phyloP scores from a whole-genome alignment of 2,797 vertebrate species.

The Ctenochaetus hawaiiensis region DNA sequence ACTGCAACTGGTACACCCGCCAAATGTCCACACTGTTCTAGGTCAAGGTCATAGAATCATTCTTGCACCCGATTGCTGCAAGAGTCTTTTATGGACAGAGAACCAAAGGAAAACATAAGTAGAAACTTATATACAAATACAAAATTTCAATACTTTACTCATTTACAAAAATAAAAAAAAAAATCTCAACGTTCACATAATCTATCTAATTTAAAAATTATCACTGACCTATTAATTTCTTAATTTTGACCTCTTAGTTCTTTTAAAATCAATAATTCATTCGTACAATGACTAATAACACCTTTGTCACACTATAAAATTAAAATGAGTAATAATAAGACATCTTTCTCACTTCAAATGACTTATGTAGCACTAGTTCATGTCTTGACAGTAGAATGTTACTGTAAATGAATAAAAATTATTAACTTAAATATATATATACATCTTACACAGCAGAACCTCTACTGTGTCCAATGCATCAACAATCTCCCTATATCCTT shows the following conservation, averaged over 20 bases:
- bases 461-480: slow-evolving; percentile 15
- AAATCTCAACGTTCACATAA: neutral
- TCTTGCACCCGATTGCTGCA: slow-evolving; percentile 30
- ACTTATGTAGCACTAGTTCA: neutral
- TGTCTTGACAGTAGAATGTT: neutral
- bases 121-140: neutral
- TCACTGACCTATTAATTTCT: neutral
- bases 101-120: slow-evolving; percentile 1
- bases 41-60: slow-evolving; percentile 67
- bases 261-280: slow-evolving; percentile 2
- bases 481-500: slow-evolving; percentile 87
- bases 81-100: slow-evolving; percentile 14
- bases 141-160: neutral
- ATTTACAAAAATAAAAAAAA: neutral
- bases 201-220: neutral
- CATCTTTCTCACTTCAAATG: neutral
- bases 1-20: slow-evolving; percentile 32
- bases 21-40: slow-evolving; percentile 50
- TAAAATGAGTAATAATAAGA: slow-evolving; percentile 6
- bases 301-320: neutral
- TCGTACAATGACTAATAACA: neutral
- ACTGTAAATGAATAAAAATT: slow-evolving; percentile 14
- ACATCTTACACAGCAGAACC: slow-evolving; percentile 11
- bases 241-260: neutral
- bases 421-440: neutral